Evolutionary conservation across 2,797 vertebrate genomes (phyloP), one percentile per base, ranked within the genome.

Genomic region (Sandelia bainsii): DNA sequence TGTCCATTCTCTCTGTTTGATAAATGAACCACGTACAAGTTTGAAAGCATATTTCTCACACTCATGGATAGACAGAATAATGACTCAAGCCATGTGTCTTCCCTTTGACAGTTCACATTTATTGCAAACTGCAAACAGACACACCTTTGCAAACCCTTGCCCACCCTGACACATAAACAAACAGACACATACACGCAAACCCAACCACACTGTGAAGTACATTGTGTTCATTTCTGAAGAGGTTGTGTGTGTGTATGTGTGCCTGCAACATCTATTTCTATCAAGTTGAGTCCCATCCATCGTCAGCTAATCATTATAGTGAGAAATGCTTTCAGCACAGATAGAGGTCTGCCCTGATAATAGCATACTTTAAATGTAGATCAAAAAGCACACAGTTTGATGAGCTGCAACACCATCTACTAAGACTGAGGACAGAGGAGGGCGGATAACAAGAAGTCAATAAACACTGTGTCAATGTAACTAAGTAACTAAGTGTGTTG

Each of bases 201-300:
- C 44, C 3, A 53, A 11, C 61, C 68, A 69, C 59, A 54, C 59
- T 25, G 54, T 42, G 5, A 1, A 17, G 14, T 37, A 22, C 56
- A 57, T 19, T 63, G 61, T 53, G 76, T 51, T 65, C 75, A 51
- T 78, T 77, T 79, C 69, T 57, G 34, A 65, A 61, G 22, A 81
- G 52, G n/a, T 3, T 19, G n/a, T 44, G 37, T 40, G 13, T 54
- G 62, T 57, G 25, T 59, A 22, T 20, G 16, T 39, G 37, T 56
- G 19, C 25, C 25, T 67, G 60, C 34, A 34, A 51, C 64, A 79
- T 82, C 61, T 62, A 37, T 82, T 60, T 75, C 60, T 72, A 70
- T 87, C 75, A 80, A 67, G 54, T 34, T 80, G 76, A 58, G 67
- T 52, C 70, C 50, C 68, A 84, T 89, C 84, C 63, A 82, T 89